These are phyloP conservation scores for Emydoidea blandingii DNA, from an alignment of 2,797 vertebrate genomes.

Conservation along the genomic window DNA sequence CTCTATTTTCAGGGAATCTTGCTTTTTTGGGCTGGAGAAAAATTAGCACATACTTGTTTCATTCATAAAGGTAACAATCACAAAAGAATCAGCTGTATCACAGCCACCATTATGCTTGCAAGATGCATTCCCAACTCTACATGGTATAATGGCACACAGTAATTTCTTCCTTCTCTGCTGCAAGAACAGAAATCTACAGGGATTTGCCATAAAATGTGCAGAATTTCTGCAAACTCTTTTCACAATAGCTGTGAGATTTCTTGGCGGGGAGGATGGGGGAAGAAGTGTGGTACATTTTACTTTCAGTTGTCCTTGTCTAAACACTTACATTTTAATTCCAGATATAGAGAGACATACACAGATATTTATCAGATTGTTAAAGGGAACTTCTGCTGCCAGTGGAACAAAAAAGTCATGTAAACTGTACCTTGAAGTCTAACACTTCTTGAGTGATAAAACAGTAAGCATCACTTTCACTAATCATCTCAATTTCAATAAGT, in stretches of 20 bases:
- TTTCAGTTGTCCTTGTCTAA: background rate
- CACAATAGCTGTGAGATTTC: background rate
- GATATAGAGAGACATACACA: constrained; percentile 16
- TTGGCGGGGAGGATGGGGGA: background rate
- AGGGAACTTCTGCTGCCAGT: constrained; percentile 22
- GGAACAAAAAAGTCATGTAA: constrained; percentile 20
- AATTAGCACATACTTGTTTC: background rate
- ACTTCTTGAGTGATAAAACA: constrained; percentile 24
- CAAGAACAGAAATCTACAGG: constrained; percentile 29
- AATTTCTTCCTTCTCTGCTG: constrained; percentile 14
- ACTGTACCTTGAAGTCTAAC: constrained; percentile 5
- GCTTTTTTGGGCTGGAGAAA: background rate
- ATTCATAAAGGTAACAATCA: background rate
- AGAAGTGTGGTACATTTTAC: background rate
- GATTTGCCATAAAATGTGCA: background rate
- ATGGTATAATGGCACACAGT: background rate
- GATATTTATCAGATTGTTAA: constrained; percentile 25
- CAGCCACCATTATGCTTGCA: background rate
- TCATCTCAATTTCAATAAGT: background rate
- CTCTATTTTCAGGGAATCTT: background rate
- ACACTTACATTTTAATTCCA: constrained; percentile 5
- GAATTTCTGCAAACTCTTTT: constrained; percentile 7
- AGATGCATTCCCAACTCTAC: background rate
- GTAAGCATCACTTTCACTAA: background rate
- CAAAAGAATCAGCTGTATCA: background rate